Base-by-base conservation (phyloP, 1,140 invertebrate genomes). In the Magallana ariakensis region DNA sequence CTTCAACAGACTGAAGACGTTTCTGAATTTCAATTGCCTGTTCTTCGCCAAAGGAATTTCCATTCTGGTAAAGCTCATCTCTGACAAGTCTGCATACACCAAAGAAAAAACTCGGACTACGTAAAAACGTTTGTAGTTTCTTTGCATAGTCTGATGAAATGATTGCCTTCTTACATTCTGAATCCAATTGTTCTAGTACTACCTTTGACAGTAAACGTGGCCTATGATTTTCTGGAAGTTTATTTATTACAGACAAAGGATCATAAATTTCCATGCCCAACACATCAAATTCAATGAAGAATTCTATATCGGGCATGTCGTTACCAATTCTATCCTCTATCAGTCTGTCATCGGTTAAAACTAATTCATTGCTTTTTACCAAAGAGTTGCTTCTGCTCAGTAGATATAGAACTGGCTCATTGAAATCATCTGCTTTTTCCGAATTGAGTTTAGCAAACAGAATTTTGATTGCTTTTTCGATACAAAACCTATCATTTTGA, bases 131-230 rank as follows among this genome's bases (percentile, higher is more conserved):
- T 55, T 83, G 19, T 15, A 90, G 10, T 19, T 70, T 13, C 7
- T 16, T 75, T 57, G 85, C 60, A 13, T 16, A 4, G 11, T 26
- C 26, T 6, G 58, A 83, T 13, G 55, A 15, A 7, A 54, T 81
- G n/a, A 16, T 22, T 16, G 33, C 66, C 5, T 19, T 5, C 15
- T 57, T 58, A 46, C 6, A 70, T 7, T 86, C 84, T 19, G 87
- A 87, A 22, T 15, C 13, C n/a, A 93, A 54, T 8, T 58, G 46
- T 87, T 91, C 90, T 16, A 85, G 85, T 0, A 92, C 91, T n/a
- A 91, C 15, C 11, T 87, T 58, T 46, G 89, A 89, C 33, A 93
- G 83, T 33, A 91, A 84, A 13, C 80, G 81, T 0, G 91, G 90
- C 15, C 87, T 83, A 16, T 85, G 56, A 11, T 88, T 54, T 60